These are phyloP conservation scores for Heliconius charithonia DNA, from an alignment of 2,888 invertebrate species.

Conservation along the genomic window DNA sequence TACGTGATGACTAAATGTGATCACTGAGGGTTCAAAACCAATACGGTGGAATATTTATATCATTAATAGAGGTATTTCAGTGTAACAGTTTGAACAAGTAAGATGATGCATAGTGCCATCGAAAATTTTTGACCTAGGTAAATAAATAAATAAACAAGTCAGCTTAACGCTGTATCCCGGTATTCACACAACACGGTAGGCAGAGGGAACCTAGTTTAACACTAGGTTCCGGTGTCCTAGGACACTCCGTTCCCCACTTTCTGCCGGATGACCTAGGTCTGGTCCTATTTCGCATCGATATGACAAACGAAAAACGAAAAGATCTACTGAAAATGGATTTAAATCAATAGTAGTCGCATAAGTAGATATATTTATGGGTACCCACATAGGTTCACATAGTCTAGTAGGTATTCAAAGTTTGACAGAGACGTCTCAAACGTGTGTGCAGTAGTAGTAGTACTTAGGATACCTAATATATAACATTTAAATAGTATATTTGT, in stretches of 20 bases:
- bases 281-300: not conserved
- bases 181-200: no score
- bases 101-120: not conserved
- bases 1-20: not conserved
- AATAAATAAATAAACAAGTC: no score
- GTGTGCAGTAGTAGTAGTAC: not conserved
- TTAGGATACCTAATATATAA: not conserved
- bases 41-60: not conserved
- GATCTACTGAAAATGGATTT: not conserved
- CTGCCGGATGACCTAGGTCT: no score
- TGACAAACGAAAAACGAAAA: not conserved
- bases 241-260: no score
- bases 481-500: not conserved
- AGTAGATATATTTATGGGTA: no score
- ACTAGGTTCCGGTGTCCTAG: no score
- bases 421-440: not conserved
- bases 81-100: not conserved
- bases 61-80: not conserved
- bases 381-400: no score
- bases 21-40: not conserved
- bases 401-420: not conserved
- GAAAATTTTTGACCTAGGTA: no score
- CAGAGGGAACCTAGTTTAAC: no score
- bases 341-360: no score
- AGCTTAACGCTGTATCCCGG: no score